These are phyloP conservation scores for Agrochola macilenta DNA, from an alignment of 2,888 invertebrate genomes.

Conservation along the genomic window DNA sequence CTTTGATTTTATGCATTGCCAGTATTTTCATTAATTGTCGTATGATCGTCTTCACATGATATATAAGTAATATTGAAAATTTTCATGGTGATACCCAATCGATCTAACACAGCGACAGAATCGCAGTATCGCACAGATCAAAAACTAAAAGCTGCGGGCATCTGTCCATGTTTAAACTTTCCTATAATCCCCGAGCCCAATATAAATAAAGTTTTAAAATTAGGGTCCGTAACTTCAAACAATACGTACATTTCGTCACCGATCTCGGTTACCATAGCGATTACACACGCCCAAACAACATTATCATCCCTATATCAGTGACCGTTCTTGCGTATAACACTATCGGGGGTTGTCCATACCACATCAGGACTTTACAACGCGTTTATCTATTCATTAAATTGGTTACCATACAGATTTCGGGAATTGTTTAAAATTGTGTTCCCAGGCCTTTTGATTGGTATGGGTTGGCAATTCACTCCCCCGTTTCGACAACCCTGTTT, in stretches of 20 bases:
- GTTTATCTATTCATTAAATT: conserved; percentile 83
- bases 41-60: not conserved
- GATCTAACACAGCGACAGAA: not conserved
- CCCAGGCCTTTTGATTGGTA: conserved; percentile 77
- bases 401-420: conserved; percentile 82
- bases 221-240: conserved; percentile 62
- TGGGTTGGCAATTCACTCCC: conserved; percentile 80
- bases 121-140: not conserved
- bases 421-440: conserved; percentile 86
- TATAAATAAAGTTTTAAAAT: conserved; percentile 57
- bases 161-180: conserved; percentile 12
- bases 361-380: conserved; percentile 79
- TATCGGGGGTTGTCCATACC: conserved; percentile 67
- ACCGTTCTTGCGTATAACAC: conserved; percentile 77
- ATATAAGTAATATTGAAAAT: not conserved
- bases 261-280: conserved; percentile 80
- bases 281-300: conserved; percentile 83
- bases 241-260: conserved; percentile 56
- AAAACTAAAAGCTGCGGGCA: conserved; percentile 19
- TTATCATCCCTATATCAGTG: conserved; percentile 83
- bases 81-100: not conserved
- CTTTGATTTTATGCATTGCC: too few species aligned
- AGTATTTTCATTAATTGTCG: too few species aligned
- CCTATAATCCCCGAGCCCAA: conserved; percentile 30
- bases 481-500: conserved; percentile 69